Evolutionary conservation across 1,140 invertebrate genomes (phyloP).

Genomic region (Micrasema minimum): DNA sequence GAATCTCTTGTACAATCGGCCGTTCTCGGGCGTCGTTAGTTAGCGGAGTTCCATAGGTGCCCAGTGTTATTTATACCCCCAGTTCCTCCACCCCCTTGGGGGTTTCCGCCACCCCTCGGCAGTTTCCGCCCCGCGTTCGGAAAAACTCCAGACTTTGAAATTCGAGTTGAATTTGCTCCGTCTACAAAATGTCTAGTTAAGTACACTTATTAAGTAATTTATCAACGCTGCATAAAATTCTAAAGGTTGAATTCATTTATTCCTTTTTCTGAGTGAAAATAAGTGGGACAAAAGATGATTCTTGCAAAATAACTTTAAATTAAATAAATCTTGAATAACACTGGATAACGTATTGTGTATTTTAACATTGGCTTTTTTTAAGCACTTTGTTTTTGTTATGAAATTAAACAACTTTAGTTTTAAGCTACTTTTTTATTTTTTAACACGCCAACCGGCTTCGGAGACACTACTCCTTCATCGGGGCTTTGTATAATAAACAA

Average conservation of each 20-base stretch:
- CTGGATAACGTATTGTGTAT: no score
- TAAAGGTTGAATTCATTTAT: not conserved
- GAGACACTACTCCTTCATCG: no score
- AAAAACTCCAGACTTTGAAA: constrained; percentile 29
- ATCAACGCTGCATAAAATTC: constrained; percentile 10
- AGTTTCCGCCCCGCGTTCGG: constrained; percentile 20
- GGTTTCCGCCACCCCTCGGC: constrained; percentile 20
- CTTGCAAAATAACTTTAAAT: no score
- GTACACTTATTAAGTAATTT: constrained; percentile 25
- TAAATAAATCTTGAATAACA: no score
- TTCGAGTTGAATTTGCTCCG: constrained; percentile 6
- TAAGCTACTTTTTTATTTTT: no score
- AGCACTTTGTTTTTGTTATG: no score
- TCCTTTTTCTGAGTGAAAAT: not conserved
- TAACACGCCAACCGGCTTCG: no score
- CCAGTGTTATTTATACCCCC: constrained; percentile 43
- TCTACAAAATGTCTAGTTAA: constrained; percentile 14
- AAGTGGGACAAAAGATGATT: not conserved
- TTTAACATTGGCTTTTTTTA: no score
- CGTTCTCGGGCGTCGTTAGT: constrained; percentile 39
- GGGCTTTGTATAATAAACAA: no score
- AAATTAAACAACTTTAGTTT: no score
- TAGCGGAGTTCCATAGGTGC: constrained; percentile 37
- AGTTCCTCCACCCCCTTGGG: constrained; percentile 12
- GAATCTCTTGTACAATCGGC: constrained; percentile 42